phyloP scores from a whole-genome alignment of 1,140 invertebrate species.

The Pentalonia nigronervosa region DNA sequence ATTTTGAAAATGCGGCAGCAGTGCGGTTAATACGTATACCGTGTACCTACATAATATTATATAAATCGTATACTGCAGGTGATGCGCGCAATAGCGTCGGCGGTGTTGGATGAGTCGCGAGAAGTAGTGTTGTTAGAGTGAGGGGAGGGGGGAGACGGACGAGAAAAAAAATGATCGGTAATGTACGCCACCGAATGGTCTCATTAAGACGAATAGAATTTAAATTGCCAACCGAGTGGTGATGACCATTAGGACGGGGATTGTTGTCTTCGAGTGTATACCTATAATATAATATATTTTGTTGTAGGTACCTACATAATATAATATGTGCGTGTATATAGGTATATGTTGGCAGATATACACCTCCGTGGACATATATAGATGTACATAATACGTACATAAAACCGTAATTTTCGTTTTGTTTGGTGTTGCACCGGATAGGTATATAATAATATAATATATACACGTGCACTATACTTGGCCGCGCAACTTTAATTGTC shows the following conservation, averaged over 20 bases:
- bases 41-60: background rate
- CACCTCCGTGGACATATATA: background rate
- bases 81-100: background rate
- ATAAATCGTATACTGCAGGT: background rate
- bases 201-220: conserved; percentile 42
- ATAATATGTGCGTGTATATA: background rate
- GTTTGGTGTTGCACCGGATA: background rate
- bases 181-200: conserved; percentile 27
- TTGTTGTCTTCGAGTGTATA: conserved; percentile 23
- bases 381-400: background rate
- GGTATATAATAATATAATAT: background rate
- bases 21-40: background rate
- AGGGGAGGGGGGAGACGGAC: background rate
- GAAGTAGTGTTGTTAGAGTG: background rate
- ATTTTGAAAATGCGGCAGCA: background rate
- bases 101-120: background rate
- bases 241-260: conserved; percentile 9
- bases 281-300: background rate
- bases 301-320: background rate
- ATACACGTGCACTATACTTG: background rate
- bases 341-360: background rate
- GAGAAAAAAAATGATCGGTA: conserved; percentile 10
- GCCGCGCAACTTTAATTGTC: background rate
- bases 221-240: background rate
- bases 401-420: background rate